These are phyloP conservation scores for Panulirus ornatus DNA, from an alignment of 1,140 invertebrate genomes.

Conservation along the genomic window DNA sequence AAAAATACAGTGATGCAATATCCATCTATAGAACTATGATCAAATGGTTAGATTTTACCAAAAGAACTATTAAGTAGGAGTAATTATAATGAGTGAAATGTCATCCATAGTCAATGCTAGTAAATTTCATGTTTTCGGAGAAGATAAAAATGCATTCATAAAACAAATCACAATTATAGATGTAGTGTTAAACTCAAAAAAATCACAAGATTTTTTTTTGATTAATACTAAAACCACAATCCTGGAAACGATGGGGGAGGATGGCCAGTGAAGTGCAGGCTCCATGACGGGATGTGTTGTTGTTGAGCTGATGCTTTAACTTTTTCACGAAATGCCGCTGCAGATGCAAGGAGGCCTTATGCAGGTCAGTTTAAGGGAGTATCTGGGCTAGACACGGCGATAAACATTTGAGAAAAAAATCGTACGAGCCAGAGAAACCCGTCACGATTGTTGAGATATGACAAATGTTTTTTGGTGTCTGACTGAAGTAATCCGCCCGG, in stretches of 20 bases:
- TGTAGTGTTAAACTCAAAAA: not conserved
- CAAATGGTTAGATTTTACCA: too few species aligned
- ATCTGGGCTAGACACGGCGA: not conserved
- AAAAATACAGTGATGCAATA: too few species aligned
- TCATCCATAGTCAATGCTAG: not conserved
- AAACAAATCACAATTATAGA: not conserved
- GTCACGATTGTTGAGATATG: not conserved
- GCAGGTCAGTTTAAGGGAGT: constrained; percentile 48
- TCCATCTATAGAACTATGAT: too few species aligned
- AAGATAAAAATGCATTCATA: not conserved
- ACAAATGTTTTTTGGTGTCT: constrained; percentile 7
- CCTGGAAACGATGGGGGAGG: constrained; percentile 7
- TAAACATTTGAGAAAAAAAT: not conserved
- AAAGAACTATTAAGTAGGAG: too few species aligned
- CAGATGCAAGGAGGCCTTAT: constrained; percentile 68
- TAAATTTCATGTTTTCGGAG: not conserved
- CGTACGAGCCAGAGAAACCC: not conserved
- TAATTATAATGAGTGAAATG: too few species aligned
- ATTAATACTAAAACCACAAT: not conserved
- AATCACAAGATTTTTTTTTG: not conserved
- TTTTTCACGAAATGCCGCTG: constrained; percentile 59
- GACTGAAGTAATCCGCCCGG: not conserved
- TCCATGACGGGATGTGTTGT: constrained; percentile 55
- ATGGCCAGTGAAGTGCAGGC: not conserved
- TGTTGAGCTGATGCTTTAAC: constrained; percentile 49